Conservation (phyloP, 2,113 vertebrate genomes). For the Oxygymnocypris stewartii region DNA sequence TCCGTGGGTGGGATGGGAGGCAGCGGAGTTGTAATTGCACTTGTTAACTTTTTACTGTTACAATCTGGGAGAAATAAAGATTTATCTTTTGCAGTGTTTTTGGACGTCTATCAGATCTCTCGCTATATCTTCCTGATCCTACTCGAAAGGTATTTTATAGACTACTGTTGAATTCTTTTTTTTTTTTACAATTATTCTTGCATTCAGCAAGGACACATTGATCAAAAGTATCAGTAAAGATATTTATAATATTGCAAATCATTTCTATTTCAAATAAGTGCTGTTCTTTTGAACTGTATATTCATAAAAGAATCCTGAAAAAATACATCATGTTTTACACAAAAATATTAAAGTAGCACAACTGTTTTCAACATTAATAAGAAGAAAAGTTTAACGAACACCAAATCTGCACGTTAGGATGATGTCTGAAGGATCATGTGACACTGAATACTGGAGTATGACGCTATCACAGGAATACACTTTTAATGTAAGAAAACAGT, state of each 20-base stretch:
- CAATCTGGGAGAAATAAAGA: constrained; percentile 61
- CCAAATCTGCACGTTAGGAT: background rate
- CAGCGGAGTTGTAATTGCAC: constrained; percentile 58
- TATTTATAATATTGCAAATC: background rate
- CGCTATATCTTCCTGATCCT: background rate
- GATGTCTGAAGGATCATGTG: background rate
- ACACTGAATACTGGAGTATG: background rate
- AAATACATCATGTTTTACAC: background rate
- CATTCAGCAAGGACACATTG: background rate
- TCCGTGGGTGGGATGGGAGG: background rate
- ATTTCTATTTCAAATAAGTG: background rate
- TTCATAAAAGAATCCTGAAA: background rate
- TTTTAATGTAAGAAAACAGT: background rate
- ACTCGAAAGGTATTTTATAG: background rate
- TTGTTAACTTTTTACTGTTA: constrained; percentile 61
- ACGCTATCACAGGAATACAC: background rate
- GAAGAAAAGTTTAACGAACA: background rate
- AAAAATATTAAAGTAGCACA: background rate
- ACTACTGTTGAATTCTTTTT: too few species aligned
- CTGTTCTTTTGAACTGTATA: background rate
- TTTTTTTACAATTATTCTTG: too few species aligned
- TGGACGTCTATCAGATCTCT: background rate
- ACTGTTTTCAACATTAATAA: background rate
- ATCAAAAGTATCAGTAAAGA: background rate
- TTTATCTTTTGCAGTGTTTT: constrained; percentile 66